Conservation (phyloP, 2,888 invertebrate species). For the Torymus auratus region DNA sequence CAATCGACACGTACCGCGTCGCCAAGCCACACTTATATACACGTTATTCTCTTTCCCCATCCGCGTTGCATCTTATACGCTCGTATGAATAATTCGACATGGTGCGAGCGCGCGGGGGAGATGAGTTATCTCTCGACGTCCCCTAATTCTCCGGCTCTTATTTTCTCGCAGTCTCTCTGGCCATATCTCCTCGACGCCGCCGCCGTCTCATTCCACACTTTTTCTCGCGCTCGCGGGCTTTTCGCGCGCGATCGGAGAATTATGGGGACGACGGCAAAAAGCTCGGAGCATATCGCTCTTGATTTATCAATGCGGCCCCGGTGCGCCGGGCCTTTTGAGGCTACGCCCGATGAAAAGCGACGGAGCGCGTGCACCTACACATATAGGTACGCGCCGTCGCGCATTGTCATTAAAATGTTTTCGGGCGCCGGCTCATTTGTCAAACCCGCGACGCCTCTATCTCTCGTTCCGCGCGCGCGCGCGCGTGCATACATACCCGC, state of each 20-base stretch:
- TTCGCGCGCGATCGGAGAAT: slow-evolving; percentile 23
- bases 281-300: neutral
- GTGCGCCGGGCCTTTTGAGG: slow-evolving; percentile 6
- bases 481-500: neutral
- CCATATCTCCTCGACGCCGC: neutral
- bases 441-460: slow-evolving; percentile 16
- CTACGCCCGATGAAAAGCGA: neutral
- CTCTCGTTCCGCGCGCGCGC: neutral
- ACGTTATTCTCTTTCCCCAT: neutral
- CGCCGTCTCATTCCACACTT: neutral
- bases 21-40: too few species aligned
- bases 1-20: too few species aligned
- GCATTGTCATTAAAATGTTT: slow-evolving; percentile 48
- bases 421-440: slow-evolving; percentile 47
- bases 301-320: slow-evolving; percentile 45
- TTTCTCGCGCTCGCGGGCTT: neutral
- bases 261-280: slow-evolving; percentile 17
- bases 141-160: slow-evolving; percentile 22
- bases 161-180: neutral
- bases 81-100: neutral
- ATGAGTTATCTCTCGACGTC: slow-evolving; percentile 32
- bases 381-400: neutral
- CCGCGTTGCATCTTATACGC: too few species aligned
- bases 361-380: neutral
- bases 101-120: neutral